These are phyloP conservation scores for Cavia porcellus DNA, from an alignment of 2,113 vertebrate genomes.

Conservation along the genomic window DNA sequence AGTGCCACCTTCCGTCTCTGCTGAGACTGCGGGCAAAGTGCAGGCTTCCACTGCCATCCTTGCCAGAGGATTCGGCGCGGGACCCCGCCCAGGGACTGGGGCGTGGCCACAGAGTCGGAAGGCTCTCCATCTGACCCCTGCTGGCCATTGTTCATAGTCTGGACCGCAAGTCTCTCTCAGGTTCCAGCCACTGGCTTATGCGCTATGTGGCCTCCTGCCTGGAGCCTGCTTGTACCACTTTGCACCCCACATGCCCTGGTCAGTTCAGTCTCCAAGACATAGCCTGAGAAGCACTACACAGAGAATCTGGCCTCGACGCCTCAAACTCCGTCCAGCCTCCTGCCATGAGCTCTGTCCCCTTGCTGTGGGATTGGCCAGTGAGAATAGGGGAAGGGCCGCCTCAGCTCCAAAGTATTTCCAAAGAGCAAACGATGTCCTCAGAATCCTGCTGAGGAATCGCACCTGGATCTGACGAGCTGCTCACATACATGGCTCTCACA, in stretches of 20 bases:
- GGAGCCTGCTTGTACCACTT: neutral
- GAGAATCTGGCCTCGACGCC: neutral
- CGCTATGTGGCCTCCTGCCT: neutral
- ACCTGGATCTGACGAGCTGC: rapidly evolving
- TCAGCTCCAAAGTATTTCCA: neutral
- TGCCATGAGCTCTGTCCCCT: neutral
- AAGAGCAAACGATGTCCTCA: neutral
- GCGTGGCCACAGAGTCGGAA: rapidly evolving
- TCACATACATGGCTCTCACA: neutral
- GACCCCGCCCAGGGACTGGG: neutral
- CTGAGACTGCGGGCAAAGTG: neutral
- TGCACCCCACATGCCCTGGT: too few relatives aligned
- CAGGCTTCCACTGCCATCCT: neutral
- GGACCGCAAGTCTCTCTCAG: neutral
- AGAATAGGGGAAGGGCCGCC: neutral
- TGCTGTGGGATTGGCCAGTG: neutral
- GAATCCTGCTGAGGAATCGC: rapidly evolving
- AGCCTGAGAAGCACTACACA: neutral
- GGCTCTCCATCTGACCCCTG: rapidly evolving
- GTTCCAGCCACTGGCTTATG: neutral
- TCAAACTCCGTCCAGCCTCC: neutral
- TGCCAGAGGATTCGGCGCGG: neutral
- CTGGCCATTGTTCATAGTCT: neutral
- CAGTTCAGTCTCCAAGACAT: neutral
- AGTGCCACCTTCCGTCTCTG: conserved; percentile 40